Percentiles rank a stretch among this genome's conserved stretches.
Conservation (phyloP, 2,113 vertebrate species). For the Phalacrocorax aristotelis region DNA sequence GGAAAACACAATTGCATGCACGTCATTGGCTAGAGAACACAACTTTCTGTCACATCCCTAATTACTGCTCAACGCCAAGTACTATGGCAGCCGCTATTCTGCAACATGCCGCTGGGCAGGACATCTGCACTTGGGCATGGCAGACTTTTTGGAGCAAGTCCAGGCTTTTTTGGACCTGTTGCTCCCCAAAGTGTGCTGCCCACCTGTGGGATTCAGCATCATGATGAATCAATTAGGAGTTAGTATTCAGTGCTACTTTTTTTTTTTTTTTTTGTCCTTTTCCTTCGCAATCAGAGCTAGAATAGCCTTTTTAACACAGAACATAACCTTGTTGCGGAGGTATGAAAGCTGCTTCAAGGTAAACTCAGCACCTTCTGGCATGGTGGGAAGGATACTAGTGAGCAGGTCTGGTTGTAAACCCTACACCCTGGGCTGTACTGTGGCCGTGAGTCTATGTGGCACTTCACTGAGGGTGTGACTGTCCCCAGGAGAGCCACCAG, state of each 20-base stretch:
- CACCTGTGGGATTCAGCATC: neutral
- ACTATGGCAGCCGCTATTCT: neutral
- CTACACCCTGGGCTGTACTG: accelerated
- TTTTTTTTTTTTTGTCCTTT: neutral
- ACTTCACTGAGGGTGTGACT: neutral
- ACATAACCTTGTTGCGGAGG: no score
- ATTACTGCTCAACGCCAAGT: accelerated
- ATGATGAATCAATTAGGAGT: neutral
- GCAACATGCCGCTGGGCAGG: neutral
- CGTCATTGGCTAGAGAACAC: neutral
- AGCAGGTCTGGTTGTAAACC: neutral
- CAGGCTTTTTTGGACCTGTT: neutral
- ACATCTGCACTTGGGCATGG: neutral
- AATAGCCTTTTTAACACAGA: neutral
- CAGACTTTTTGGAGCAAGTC: neutral
- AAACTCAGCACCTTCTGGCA: neutral
- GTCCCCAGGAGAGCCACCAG: neutral
- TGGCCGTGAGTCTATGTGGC: neutral
- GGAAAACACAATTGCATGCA: neutral
- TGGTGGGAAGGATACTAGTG: neutral
- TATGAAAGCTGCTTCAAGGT: neutral
- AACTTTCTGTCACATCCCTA: neutral
- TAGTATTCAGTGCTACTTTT: neutral
- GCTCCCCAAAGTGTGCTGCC: neutral
- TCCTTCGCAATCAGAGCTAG: neutral